A percentile compares a stretch with the other conserved stretches of the same genome.
Evolutionary conservation across 2,113 vertebrate species (phyloP).

Genomic region (Microtus pennsylvanicus): DNA sequence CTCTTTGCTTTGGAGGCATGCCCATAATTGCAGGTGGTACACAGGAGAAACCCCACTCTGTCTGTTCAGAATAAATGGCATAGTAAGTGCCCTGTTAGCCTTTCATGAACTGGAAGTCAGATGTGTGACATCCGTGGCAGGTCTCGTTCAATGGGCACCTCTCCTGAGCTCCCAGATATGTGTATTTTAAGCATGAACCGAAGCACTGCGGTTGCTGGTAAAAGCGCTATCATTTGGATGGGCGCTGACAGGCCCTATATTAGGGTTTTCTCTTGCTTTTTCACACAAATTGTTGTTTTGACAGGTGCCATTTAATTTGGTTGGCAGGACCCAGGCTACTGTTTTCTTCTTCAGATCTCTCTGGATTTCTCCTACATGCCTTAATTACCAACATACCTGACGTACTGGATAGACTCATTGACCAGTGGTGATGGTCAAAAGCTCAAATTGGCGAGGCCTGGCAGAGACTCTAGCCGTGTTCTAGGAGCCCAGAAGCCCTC

Average conservation of each 20-base stretch:
- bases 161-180: not conserved
- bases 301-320: constrained; percentile 68
- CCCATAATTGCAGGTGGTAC: not conserved
- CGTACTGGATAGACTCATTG: not conserved
- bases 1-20: constrained; percentile 40
- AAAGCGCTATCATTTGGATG: constrained; percentile 42
- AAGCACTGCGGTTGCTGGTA: not conserved
- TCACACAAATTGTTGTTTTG: constrained; percentile 71
- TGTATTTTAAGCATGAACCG: constrained; percentile 41
- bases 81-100: not conserved
- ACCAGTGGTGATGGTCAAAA: not conserved
- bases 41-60: not conserved
- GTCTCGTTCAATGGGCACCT: not conserved
- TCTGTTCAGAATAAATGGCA: not conserved
- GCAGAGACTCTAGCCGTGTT: not conserved
- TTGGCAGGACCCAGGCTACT: constrained; percentile 43
- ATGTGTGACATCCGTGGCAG: not conserved
- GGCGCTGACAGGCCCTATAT: constrained; percentile 17
- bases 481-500: not conserved
- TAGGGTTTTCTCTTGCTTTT: constrained; percentile 52
- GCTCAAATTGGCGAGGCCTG: constrained; percentile 25
- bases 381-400: not conserved
- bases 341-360: constrained; percentile 34
- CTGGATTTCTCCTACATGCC: constrained; percentile 21
- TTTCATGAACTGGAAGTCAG: not conserved